phyloP scores from a whole-genome alignment of 1,140 invertebrate species.

The Bemisia tabaci region DNA sequence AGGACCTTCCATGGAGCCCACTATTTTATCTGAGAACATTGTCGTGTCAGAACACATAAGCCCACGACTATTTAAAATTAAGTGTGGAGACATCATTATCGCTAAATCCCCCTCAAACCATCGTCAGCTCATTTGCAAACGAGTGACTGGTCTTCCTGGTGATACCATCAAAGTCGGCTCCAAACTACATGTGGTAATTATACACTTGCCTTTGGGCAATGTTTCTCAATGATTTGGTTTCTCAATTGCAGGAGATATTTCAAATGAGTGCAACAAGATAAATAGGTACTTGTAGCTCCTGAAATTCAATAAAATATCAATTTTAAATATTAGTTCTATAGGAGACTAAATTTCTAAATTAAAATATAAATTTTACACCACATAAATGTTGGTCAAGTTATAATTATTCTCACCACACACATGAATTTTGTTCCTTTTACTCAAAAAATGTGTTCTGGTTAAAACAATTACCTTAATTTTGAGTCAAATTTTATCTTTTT shows the following conservation, averaged over 20 bases:
- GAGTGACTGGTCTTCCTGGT: constrained; percentile 59
- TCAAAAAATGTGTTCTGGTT: too few relatives aligned
- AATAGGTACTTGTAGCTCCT: too few relatives aligned
- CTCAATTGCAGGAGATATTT: constrained; percentile 6
- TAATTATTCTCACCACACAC: too few relatives aligned
- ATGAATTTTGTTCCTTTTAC: too few relatives aligned
- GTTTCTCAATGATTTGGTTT: not conserved
- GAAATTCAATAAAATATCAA: too few relatives aligned
- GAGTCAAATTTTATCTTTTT: too few relatives aligned
- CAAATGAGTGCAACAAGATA: constrained; percentile 14
- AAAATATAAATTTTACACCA: too few relatives aligned
- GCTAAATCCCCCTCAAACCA: constrained; percentile 66
- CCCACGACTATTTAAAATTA: constrained; percentile 41
- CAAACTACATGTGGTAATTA: constrained; percentile 24
- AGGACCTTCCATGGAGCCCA: constrained; percentile 85
- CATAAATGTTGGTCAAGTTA: too few relatives aligned
- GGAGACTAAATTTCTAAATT: too few relatives aligned
- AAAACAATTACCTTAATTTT: too few relatives aligned
- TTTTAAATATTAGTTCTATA: too few relatives aligned
- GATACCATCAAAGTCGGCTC: constrained; percentile 46
- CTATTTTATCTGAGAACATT: constrained; percentile 62
- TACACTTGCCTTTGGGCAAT: too few relatives aligned
- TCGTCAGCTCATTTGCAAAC: constrained; percentile 67
- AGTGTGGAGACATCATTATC: constrained; percentile 69
- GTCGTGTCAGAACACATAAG: constrained; percentile 67